Conservation (phyloP, 2,888 invertebrate genomes). For the Polymixis lichenea region DNA sequence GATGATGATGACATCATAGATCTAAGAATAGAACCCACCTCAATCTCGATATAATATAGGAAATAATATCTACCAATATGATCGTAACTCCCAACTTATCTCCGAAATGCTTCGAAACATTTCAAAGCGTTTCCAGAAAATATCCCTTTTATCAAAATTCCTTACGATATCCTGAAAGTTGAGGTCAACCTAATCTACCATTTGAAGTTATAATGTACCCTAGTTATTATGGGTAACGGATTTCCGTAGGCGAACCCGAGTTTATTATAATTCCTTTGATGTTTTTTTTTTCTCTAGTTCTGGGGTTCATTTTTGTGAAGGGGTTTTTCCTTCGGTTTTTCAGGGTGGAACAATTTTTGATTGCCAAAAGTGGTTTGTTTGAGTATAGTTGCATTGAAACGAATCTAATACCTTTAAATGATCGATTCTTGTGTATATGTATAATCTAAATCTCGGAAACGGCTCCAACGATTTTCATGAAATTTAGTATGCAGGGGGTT, state of each 20-base stretch:
- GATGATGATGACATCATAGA: no score
- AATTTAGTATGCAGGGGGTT: no score
- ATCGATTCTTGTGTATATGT: no score
- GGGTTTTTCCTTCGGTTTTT: conserved; percentile 33
- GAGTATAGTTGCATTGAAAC: background rate
- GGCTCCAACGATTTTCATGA: no score
- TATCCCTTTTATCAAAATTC: conserved; percentile 58
- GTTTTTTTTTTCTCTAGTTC: conserved; percentile 72
- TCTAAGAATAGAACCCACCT: background rate
- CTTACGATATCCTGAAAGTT: conserved; percentile 69
- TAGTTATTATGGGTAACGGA: conserved; percentile 78
- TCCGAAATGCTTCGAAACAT: conserved; percentile 6
- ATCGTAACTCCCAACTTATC: conserved; percentile 22
- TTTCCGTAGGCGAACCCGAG: conserved; percentile 74
- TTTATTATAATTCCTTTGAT: conserved; percentile 80
- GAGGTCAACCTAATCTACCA: conserved; percentile 68
- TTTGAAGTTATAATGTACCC: conserved; percentile 74
- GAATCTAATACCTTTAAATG: no score
- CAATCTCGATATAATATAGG: background rate
- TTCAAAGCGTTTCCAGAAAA: conserved; percentile 43
- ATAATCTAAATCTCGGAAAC: no score
- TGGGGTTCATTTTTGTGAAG: conserved; percentile 30
- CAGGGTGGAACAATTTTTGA: conserved; percentile 32
- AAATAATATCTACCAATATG: conserved; percentile 15
- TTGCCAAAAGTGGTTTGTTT: conserved; percentile 3